These are phyloP conservation scores for Pachliopta kotzebuea DNA, from an alignment of 2,888 invertebrate genomes.

Conservation along the genomic window DNA sequence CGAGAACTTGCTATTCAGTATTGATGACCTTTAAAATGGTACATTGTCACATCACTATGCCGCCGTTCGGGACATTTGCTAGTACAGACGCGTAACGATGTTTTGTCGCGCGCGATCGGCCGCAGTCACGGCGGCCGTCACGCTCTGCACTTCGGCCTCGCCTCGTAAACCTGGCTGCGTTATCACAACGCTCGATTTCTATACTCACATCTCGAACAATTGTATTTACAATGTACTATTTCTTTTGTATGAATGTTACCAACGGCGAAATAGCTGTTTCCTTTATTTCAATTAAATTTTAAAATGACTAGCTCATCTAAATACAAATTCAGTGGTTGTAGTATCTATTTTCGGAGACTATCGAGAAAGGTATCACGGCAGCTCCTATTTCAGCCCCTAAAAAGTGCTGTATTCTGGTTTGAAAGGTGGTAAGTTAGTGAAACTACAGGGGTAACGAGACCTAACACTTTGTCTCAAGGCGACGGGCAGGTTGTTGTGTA, in stretches of 20 bases:
- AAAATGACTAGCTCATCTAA: no score
- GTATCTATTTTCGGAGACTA: no score
- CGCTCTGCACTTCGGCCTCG: conserved; percentile 66
- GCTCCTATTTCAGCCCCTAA: no score
- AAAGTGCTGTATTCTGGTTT: no score
- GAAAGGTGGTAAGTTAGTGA: no score
- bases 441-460: no score
- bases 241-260: neutral
- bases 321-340: no score
- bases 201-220: conserved; percentile 50
- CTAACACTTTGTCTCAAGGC: no score
- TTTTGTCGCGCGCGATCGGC: conserved; percentile 54
- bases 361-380: no score
- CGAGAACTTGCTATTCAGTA: conserved; percentile 33
- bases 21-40: conserved; percentile 37
- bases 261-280: neutral
- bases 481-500: no score
- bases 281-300: neutral
- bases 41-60: conserved; percentile 34
- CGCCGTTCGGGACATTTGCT: conserved; percentile 36
- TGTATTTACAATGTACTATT: conserved; percentile 25
- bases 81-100: conserved; percentile 45
- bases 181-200: conserved; percentile 56
- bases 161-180: conserved; percentile 69
- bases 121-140: conserved; percentile 50